Evolutionary conservation across 1,140 invertebrate genomes (phyloP).

Genomic region (Papilio aristodemus): DNA sequence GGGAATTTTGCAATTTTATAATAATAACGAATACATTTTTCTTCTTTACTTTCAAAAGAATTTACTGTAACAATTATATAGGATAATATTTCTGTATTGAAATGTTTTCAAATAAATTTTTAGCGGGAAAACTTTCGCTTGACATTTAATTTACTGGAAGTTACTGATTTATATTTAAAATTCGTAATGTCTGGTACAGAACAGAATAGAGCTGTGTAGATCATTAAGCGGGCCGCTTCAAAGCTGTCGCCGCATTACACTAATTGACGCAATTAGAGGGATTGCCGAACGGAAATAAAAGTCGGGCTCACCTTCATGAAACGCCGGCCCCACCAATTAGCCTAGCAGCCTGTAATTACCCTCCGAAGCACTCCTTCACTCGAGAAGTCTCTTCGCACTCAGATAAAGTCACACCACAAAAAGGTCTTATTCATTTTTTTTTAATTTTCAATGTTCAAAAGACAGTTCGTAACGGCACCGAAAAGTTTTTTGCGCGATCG

Average conservation of each 20-base stretch:
- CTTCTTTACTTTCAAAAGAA: background rate
- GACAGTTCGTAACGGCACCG: constrained; percentile 60
- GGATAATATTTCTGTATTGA: too few relatives aligned
- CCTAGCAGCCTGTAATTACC: constrained; percentile 74
- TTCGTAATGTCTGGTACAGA: constrained; percentile 10
- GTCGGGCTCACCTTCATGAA: constrained; percentile 80
- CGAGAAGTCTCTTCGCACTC: constrained; percentile 64
- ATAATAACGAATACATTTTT: constrained; percentile 10
- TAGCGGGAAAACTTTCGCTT: background rate
- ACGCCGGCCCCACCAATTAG: constrained; percentile 77
- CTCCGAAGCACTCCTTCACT: constrained; percentile 60
- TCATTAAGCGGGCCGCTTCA: constrained; percentile 75
- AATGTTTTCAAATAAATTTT: too few relatives aligned
- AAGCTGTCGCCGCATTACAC: constrained; percentile 79
- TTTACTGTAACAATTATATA: too few relatives aligned
- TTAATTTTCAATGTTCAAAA: constrained; percentile 45
- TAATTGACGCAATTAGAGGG: constrained; percentile 80
- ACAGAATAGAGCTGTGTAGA: constrained; percentile 51
- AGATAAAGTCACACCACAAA: constrained; percentile 62
- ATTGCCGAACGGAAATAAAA: constrained; percentile 80
- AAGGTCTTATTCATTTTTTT: constrained; percentile 62
- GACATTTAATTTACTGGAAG: background rate
- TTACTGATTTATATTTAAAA: background rate
- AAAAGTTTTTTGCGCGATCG: constrained; percentile 78
- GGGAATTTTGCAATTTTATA: constrained; percentile 7